These are phyloP conservation scores for Threskiornis aethiopicus DNA, from an alignment of 2,797 vertebrate genomes.

Conservation along the genomic window DNA sequence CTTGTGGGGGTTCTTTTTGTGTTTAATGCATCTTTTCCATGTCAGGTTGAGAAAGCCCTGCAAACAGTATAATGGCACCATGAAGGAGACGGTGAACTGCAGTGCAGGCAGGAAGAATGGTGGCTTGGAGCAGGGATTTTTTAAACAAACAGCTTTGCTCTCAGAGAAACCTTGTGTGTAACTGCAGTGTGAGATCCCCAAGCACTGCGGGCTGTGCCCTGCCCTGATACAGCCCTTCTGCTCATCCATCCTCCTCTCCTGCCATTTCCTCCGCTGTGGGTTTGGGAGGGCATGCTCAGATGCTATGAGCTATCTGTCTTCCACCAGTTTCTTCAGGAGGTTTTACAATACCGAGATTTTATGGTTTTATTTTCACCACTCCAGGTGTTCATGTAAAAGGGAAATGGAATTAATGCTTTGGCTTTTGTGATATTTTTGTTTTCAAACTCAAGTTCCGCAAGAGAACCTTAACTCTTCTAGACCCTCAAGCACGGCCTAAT, in stretches of 20 bases:
- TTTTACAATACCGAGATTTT: not conserved
- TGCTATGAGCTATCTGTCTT: not conserved
- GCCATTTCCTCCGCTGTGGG: not conserved
- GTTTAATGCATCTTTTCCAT: not conserved
- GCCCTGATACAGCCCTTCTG: not conserved
- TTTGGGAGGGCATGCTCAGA: not conserved
- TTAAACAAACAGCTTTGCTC: not conserved
- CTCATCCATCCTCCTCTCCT: not conserved
- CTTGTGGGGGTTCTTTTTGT: not conserved
- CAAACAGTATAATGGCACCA: not conserved
- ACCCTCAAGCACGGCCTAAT: not conserved
- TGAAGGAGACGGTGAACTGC: not conserved
- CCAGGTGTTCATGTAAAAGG: not conserved
- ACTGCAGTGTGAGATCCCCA: not conserved
- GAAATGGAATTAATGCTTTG: not conserved
- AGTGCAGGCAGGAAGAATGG: not conserved
- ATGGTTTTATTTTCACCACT: not conserved
- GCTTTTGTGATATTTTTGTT: not conserved
- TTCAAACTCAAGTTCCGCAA: not conserved
- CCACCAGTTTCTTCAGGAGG: not conserved
- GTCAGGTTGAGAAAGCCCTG: not conserved
- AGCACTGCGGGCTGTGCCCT: not conserved
- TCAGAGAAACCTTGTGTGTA: accelerated
- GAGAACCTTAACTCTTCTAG: not conserved
- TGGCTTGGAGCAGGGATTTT: not conserved